These are phyloP conservation scores for Xestia xanthographa DNA, from an alignment of 2,888 invertebrate species.

Conservation along the genomic window DNA sequence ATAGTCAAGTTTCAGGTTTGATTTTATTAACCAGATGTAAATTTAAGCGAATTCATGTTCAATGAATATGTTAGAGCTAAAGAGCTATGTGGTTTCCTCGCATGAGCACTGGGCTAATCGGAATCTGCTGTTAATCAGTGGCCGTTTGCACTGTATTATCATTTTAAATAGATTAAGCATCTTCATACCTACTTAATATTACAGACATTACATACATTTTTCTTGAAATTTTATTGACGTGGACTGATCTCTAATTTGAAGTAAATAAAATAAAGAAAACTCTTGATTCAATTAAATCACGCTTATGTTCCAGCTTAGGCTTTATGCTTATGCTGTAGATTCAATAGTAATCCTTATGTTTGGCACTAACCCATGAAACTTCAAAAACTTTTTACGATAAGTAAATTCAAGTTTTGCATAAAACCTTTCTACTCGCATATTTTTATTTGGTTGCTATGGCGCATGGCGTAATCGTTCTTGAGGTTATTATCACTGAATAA, in stretches of 20 bases:
- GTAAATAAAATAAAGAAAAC: not conserved
- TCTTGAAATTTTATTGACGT: not conserved
- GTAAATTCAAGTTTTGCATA: not conserved
- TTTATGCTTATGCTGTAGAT: not conserved
- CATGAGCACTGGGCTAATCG: constrained; percentile 22
- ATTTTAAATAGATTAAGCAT: not conserved
- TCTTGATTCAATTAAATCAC: not conserved
- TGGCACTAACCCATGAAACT: not conserved
- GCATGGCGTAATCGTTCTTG: not conserved
- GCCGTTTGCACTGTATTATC: constrained; percentile 1
- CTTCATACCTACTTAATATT: not conserved
- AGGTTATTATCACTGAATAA: not conserved
- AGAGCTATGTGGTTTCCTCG: constrained; percentile 44
- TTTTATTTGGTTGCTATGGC: constrained; percentile 10
- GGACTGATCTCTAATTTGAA: not conserved
- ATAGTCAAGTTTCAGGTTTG: not conserved
- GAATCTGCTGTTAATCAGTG: constrained; percentile 5
- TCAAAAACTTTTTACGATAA: not conserved
- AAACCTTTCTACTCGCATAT: not conserved
- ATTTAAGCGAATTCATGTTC: constrained; percentile 28
- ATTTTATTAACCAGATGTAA: constrained; percentile 14
- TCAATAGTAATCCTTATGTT: not conserved
- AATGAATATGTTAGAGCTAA: constrained; percentile 19
- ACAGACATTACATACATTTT: not conserved
- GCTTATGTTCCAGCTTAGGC: not conserved